Evolutionary conservation across 30 jellyfish, hydroid and myxozoan species (phyloP), one percentile per base, ranked within the genome.

Genomic region (Aurelia sp.): DNA sequence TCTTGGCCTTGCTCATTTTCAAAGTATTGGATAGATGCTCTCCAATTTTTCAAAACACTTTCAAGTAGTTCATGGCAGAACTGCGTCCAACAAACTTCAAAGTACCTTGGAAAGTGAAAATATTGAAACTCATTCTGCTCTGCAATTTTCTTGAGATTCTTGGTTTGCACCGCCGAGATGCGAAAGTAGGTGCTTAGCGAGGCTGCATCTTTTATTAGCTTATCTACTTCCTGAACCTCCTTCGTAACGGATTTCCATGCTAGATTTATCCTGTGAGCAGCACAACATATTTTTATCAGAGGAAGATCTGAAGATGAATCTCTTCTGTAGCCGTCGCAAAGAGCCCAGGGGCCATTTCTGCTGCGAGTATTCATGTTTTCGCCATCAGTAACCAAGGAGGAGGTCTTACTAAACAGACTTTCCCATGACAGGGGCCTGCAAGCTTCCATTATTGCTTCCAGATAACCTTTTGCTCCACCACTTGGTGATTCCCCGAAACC

Each of bases 191-290:
- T 74, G 52, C 85, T 48, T 31, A 74, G 18, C 47, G 72, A 3
- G n/a, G 85, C 9, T 9, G 85, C 85, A 48, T 74, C 85, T 40
- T 74, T 51, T 15, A 74, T 74, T 1, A 74, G 85, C 51, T 76
- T 74, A 33, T 62, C 77, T 67, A 80, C 51, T 44, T 64, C 90
- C 24, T 2, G 51, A 18, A 80, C 81, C 13, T 63, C 57, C 20
- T 63, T 48, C 53, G 90, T 48, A 3, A 80, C 90, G 41, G 90
- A 80, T 66, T 80, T 80, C 90, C 80, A 80, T 12, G 90, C 90
- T 7, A 65, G 81, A 80, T 63, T 65, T 17, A 60, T 60, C 70
- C 90, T 80, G 74, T 80, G 90, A 21, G 84, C 83, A 62, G 70
- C 90, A 65, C 84, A 80, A 84, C 90, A 80, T 17, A 80, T 48